phyloP scores from a whole-genome alignment of 2,113 vertebrate genomes.

The Charina bottae region DNA sequence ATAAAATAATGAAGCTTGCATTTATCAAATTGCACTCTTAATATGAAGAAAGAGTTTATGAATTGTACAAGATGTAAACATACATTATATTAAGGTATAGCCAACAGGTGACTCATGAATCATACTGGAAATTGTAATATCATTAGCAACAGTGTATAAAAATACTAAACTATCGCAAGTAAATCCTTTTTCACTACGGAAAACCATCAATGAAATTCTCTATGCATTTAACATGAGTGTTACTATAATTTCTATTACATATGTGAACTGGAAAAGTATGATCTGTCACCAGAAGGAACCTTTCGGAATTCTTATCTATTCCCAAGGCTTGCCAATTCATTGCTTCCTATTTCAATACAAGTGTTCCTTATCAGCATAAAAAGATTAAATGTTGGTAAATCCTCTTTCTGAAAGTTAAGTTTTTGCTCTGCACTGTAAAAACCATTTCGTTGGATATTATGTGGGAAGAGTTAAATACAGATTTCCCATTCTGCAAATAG shows the following conservation, averaged over 20 bases:
- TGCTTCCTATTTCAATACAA: not conserved
- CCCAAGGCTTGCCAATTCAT: not conserved
- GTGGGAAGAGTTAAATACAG: not conserved
- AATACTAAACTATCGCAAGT: not conserved
- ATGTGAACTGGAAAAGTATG: not conserved
- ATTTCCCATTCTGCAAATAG: not conserved
- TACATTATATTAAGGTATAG: not conserved
- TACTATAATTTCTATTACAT: not conserved
- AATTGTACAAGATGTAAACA: not conserved
- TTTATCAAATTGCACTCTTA: not conserved
- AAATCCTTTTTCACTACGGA: not conserved
- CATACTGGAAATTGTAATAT: not conserved
- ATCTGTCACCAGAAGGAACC: not conserved
- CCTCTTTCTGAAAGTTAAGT: not conserved
- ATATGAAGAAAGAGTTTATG: not conserved
- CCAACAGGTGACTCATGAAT: not conserved
- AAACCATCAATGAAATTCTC: not conserved
- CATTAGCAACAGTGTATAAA: not conserved
- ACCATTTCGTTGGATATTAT: not conserved
- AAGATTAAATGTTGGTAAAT: not conserved
- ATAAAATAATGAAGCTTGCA: not conserved
- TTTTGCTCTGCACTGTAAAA: not conserved
- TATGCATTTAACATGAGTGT: not conserved
- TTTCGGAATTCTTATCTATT: not conserved
- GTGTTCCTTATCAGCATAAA: not conserved